These are phyloP conservation scores for Pavo muticus DNA, from an alignment of 2,113 vertebrate genomes.

Conservation along the genomic window DNA sequence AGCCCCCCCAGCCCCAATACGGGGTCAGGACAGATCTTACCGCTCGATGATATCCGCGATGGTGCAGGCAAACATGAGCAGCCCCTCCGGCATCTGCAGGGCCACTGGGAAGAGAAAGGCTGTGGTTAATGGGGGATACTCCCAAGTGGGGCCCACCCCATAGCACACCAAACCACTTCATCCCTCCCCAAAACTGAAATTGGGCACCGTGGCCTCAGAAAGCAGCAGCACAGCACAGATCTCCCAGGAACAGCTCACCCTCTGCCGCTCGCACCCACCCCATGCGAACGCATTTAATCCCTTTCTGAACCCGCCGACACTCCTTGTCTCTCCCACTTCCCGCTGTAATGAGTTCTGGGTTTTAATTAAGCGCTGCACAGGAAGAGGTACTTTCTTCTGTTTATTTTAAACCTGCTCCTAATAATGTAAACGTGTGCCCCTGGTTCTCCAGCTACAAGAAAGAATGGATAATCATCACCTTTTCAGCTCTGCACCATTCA, in stretches of 20 bases:
- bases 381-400: slow-evolving; percentile 56
- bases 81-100: slow-evolving; percentile 96
- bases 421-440: slow-evolving; percentile 34
- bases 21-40: slow-evolving; percentile 70
- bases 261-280: background rate
- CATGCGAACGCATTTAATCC: background rate
- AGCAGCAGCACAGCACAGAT: background rate
- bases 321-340: background rate
- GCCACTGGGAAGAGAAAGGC: slow-evolving; percentile 85
- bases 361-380: slow-evolving; percentile 59
- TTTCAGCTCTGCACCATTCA: slow-evolving; percentile 35
- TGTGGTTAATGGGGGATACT: background rate
- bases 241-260: background rate
- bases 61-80: slow-evolving; percentile 96
- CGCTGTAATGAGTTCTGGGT: slow-evolving; percentile 33
- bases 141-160: background rate
- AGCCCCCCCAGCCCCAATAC: background rate
- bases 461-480: slow-evolving; percentile 32
- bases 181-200: background rate
- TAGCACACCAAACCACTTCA: background rate
- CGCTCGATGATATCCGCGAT: slow-evolving; percentile 95
- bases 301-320: slow-evolving; percentile 2
- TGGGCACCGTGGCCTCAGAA: background rate
- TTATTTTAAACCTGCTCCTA: slow-evolving; percentile 54
- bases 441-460: slow-evolving; percentile 1